Evolutionary conservation across 2,113 vertebrate species (phyloP).

Genomic region (Protomyctophum bolini): DNA sequence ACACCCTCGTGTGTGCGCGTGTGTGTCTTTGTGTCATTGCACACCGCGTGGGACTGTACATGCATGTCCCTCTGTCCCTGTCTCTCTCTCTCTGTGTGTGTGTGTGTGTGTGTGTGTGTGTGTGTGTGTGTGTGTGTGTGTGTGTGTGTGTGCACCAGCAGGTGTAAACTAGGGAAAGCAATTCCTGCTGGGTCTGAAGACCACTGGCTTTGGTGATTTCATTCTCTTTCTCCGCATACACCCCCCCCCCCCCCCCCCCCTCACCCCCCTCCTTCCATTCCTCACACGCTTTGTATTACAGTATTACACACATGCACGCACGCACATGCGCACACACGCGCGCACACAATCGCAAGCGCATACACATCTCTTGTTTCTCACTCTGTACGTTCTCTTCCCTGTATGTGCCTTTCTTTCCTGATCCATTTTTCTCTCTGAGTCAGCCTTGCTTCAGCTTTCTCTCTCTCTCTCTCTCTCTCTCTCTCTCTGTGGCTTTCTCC

Average conservation of each 20-base stretch:
- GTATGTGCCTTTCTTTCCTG: constrained; percentile 29
- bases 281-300: constrained; percentile 47
- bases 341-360: constrained; percentile 4
- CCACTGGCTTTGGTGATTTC: constrained; percentile 66
- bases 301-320: not conserved
- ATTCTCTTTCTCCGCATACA: constrained; percentile 47
- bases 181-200: constrained; percentile 66
- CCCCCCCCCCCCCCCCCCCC: constrained; percentile 41
- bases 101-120: constrained; percentile 9
- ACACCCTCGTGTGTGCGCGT: too few species aligned
- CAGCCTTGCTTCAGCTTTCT: constrained; percentile 26
- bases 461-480: not conserved
- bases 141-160: constrained; percentile 56
- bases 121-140: constrained; percentile 25
- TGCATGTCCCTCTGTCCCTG: too few species aligned
- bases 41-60: too few species aligned
- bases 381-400: constrained; percentile 23
- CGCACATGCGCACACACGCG: not conserved
- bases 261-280: constrained; percentile 7
- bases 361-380: constrained; percentile 14
- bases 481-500: not conserved
- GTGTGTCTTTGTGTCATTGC: too few species aligned
- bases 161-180: constrained; percentile 71
- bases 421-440: constrained; percentile 36
- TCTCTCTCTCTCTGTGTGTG: not conserved